Conservation (phyloP, 53 echinoderm and acorn worm species). For the Apostichopus leukothele region DNA sequence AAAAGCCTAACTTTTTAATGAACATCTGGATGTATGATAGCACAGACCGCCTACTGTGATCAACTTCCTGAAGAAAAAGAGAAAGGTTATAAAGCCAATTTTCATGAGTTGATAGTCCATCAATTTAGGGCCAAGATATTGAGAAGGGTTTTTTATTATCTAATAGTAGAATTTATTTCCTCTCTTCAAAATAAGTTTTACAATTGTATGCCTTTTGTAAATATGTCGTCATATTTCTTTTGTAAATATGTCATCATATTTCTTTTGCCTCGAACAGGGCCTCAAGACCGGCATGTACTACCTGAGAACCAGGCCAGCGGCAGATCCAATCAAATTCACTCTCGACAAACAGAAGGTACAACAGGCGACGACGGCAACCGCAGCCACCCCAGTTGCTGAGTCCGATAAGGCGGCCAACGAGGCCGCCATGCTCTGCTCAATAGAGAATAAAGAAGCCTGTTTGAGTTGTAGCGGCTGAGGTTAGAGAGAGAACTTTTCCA, state of each 20-base stretch:
- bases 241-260: background rate
- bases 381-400: slow-evolving; percentile 26
- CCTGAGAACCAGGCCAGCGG: slow-evolving; percentile 94
- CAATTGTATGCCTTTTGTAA: background rate
- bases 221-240: background rate
- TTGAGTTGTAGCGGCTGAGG: slow-evolving; percentile 68
- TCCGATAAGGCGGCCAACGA: slow-evolving; percentile 54
- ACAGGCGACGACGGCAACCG: background rate
- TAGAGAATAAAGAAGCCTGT: slow-evolving; percentile 91
- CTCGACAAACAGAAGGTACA: slow-evolving; percentile 77
- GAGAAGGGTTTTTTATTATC: too few relatives aligned
- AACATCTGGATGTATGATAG: too few relatives aligned
- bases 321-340: slow-evolving; percentile 96
- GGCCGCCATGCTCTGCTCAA: slow-evolving; percentile 86
- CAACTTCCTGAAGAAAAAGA: too few relatives aligned
- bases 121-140: too few relatives aligned
- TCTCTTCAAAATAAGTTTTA: too few relatives aligned
- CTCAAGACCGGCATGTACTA: slow-evolving; percentile 99
- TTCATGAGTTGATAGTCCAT: too few relatives aligned
- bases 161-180: too few relatives aligned
- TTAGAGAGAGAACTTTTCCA: background rate
- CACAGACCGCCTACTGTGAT: too few relatives aligned
- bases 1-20: too few relatives aligned
- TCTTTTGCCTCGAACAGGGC: slow-evolving; percentile 56
- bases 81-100: too few relatives aligned